These are phyloP conservation scores for Trematomus loennbergii DNA, from an alignment of 2,113 vertebrate species.

Conservation along the genomic window DNA sequence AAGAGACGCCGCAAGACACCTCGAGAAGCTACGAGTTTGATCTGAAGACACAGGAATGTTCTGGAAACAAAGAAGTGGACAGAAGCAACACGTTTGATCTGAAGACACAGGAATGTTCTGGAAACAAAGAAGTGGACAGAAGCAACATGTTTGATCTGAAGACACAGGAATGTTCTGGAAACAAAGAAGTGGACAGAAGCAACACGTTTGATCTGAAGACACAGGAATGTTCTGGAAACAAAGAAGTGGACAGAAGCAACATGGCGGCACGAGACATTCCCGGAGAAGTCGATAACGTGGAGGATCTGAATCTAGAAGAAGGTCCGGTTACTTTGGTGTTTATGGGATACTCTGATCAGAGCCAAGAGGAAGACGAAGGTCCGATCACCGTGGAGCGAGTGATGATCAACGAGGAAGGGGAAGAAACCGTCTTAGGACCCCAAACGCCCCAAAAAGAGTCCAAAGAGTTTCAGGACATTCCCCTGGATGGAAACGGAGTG, in stretches of 20 bases:
- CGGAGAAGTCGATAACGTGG: constrained; percentile 15
- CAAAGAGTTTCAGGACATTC: constrained; percentile 56
- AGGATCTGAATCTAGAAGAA: constrained; percentile 57
- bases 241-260: background rate
- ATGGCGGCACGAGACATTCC: constrained; percentile 10
- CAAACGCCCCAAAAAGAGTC: constrained; percentile 20
- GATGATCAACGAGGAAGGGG: constrained; percentile 74
- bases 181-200: too few species aligned
- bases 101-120: background rate
- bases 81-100: too few species aligned
- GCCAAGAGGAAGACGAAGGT: constrained; percentile 42
- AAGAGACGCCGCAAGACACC: background rate
- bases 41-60: too few species aligned
- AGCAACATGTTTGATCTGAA: background rate
- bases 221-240: constrained; percentile 3
- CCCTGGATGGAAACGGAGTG: constrained; percentile 45
- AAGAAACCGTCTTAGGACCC: constrained; percentile 46
- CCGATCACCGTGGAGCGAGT: constrained; percentile 77
- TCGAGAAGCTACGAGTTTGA: background rate
- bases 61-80: too few species aligned
- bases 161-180: too few species aligned
- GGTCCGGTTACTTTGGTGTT: constrained; percentile 77
- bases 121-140: background rate
- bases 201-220: too few species aligned
- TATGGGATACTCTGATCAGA: constrained; percentile 71